These are phyloP conservation scores for Drosophila mettleri DNA, from an alignment of 2,888 invertebrate species.

Conservation along the genomic window DNA sequence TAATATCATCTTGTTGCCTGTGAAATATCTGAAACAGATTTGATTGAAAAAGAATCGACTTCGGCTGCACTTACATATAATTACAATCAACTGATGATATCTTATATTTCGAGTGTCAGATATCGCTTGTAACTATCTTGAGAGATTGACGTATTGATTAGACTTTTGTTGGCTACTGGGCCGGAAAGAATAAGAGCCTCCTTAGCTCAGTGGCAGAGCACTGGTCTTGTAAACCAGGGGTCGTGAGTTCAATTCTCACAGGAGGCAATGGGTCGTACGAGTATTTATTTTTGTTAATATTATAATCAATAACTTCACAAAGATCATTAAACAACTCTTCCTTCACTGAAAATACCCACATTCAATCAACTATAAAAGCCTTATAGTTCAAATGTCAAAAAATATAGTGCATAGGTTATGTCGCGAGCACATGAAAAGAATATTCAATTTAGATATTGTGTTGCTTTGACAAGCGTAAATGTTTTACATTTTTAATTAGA, in stretches of 20 bases:
- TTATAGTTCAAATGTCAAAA: slow-evolving; percentile 22
- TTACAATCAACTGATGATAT: slow-evolving; percentile 10
- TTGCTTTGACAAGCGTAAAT: slow-evolving; percentile 52
- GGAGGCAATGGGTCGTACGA: slow-evolving; percentile 87
- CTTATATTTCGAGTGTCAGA: not conserved
- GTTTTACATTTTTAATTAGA: slow-evolving; percentile 81
- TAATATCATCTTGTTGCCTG: not conserved
- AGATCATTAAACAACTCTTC: not conserved
- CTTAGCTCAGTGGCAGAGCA: slow-evolving; percentile 96
- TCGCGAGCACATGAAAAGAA: slow-evolving; percentile 18
- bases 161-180: not conserved
- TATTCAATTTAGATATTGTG: slow-evolving; percentile 50
- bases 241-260: slow-evolving; percentile 96
- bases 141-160: not conserved
- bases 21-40: too few species aligned
- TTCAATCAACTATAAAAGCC: slow-evolving; percentile 1
- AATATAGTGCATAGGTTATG: slow-evolving; percentile 17
- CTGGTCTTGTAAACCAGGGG: slow-evolving; percentile 97
- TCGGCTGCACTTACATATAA: slow-evolving; percentile 18
- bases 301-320: not conserved
- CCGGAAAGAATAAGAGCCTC: slow-evolving; percentile 84
- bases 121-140: not conserved
- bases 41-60: not conserved
- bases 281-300: not conserved
- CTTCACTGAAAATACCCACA: not conserved